A percentile compares a stretch with the other conserved stretches of the same genome.
Evolutionary conservation across 2,113 vertebrate species (phyloP).

Genomic region (Sprattus sprattus): DNA sequence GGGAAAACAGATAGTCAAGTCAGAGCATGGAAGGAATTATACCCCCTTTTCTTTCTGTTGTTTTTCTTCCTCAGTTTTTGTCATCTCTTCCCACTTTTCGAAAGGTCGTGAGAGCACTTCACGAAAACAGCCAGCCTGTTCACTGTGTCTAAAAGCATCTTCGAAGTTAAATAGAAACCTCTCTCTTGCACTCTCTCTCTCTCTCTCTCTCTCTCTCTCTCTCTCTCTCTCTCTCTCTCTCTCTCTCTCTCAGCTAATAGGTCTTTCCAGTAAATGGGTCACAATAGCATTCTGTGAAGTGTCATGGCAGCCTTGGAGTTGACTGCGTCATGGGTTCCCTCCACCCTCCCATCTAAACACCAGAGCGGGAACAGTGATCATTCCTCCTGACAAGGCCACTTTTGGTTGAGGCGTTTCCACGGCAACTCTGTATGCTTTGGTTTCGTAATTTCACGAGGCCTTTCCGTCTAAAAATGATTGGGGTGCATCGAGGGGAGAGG

Average conservation of each 20-base stretch:
- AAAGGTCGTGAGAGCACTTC: slow-evolving; percentile 8
- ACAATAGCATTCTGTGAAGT: slow-evolving; percentile 21
- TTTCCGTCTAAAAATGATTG: slow-evolving; percentile 16
- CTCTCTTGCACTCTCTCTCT: not conserved
- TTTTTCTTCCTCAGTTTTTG: not conserved
- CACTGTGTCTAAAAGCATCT: not conserved
- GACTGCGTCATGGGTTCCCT: slow-evolving; percentile 45
- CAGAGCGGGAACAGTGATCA: slow-evolving; percentile 10
- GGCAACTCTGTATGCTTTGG: slow-evolving; percentile 13
- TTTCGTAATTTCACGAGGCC: slow-evolving; percentile 1
- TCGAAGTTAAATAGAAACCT: slow-evolving; percentile 13
- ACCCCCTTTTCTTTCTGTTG: not conserved
- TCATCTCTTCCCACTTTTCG: not conserved
- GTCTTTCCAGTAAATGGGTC: slow-evolving; percentile 13
- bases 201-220: slow-evolving; percentile 19
- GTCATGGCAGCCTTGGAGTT: slow-evolving; percentile 25
- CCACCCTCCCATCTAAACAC: slow-evolving; percentile 12
- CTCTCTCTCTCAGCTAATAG: not conserved
- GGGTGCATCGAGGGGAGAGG: not conserved
- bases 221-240: slow-evolving; percentile 15
- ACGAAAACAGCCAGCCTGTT: slow-evolving; percentile 1
- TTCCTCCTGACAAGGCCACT: slow-evolving; percentile 19
- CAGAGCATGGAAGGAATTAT: slow-evolving; percentile 8
- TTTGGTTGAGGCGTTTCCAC: slow-evolving; percentile 17
- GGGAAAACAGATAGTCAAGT: slow-evolving; percentile 3